phyloP scores from a whole-genome alignment of 2,888 invertebrate species.

The Liposcelis brunnea region DNA sequence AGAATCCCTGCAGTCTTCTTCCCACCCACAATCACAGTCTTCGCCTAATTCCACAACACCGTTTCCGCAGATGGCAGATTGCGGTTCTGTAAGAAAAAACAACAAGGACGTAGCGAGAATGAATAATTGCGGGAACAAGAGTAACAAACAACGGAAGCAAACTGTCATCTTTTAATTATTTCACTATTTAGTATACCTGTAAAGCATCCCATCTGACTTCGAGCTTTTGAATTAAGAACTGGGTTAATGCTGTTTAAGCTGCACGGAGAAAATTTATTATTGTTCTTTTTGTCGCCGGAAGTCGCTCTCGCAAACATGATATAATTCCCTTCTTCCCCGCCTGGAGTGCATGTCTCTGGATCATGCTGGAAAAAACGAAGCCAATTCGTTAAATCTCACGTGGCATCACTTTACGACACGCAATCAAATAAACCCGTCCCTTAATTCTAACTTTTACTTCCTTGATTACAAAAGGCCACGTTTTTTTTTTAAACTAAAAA shows the following conservation, averaged over 20 bases:
- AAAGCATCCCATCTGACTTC: conserved; percentile 81
- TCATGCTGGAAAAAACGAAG: conserved; percentile 57
- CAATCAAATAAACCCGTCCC: too few species aligned
- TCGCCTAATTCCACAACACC: conserved; percentile 94
- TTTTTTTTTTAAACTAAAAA: too few species aligned
- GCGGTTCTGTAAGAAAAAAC: conserved; percentile 47
- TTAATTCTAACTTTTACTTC: too few species aligned
- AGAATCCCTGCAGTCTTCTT: conserved; percentile 82
- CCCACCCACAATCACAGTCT: conserved; percentile 98
- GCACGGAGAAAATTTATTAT: conserved; percentile 92
- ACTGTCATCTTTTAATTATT: neutral
- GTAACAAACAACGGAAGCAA: neutral
- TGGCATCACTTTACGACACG: too few species aligned
- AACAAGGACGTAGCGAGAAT: too few species aligned
- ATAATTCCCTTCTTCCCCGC: conserved; percentile 92
- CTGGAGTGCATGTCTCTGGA: conserved; percentile 85
- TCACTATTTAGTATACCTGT: conserved; percentile 52
- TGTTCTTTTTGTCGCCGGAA: conserved; percentile 93
- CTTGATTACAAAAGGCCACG: too few species aligned
- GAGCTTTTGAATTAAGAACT: conserved; percentile 79
- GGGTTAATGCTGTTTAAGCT: conserved; percentile 83
- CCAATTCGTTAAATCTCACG: neutral
- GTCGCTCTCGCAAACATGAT: conserved; percentile 99
- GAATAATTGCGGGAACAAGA: neutral
- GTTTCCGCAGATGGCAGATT: conserved; percentile 92